These are phyloP conservation scores for Aspidiotus destructor DNA, from an alignment of 2,888 invertebrate genomes.

Conservation along the genomic window DNA sequence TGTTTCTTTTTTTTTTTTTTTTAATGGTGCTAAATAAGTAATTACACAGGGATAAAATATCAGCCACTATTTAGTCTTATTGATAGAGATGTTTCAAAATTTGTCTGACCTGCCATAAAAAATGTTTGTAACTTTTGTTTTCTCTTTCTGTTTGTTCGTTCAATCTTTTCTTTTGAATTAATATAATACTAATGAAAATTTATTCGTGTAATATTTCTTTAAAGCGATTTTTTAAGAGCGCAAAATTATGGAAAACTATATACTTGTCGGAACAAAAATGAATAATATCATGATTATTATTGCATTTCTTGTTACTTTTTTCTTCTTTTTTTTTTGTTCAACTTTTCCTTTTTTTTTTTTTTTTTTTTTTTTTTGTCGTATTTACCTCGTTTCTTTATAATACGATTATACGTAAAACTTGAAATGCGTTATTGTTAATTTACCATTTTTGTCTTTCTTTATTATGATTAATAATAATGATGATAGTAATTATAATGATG, in stretches of 20 bases:
- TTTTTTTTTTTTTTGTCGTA: background rate
- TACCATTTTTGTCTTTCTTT: constrained; percentile 29
- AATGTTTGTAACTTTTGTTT: background rate
- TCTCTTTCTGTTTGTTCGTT: background rate
- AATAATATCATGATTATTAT: background rate
- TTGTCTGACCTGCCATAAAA: background rate
- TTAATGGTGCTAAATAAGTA: background rate
- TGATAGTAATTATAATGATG: no score
- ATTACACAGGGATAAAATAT: background rate
- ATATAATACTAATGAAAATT: no score
- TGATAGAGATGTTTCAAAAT: background rate
- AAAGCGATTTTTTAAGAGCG: background rate
- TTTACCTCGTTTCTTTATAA: background rate
- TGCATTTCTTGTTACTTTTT: constrained; percentile 22
- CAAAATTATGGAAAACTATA: background rate
- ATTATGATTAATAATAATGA: constrained; percentile 1
- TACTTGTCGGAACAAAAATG: no score
- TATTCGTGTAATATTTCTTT: background rate
- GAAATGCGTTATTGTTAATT: constrained; percentile 12
- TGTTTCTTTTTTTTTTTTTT: background rate
- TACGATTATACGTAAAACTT: constrained; percentile 11
- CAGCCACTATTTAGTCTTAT: no score
- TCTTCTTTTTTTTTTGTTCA: constrained; percentile 10
- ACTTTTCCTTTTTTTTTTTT: background rate
- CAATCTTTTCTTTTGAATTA: no score